phyloP scores from a whole-genome alignment of 2,888 invertebrate species.

The Matsumyia berberina region DNA sequence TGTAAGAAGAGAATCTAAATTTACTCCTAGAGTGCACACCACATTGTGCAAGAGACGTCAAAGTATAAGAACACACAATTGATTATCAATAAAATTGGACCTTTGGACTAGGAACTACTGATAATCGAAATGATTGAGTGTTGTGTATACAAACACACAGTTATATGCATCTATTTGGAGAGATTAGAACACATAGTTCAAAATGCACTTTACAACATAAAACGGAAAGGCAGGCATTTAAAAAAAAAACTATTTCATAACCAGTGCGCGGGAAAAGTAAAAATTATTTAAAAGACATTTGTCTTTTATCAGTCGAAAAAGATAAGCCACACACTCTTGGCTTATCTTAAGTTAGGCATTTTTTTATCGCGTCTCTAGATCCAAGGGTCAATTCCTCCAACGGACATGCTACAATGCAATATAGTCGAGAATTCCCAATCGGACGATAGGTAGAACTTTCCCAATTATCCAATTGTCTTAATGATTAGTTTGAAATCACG shows the following conservation, averaged over 20 bases:
- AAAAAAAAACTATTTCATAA: not conserved
- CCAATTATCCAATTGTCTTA: constrained; percentile 4
- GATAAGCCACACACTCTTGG: constrained; percentile 5
- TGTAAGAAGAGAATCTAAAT: not conserved
- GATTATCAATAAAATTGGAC: constrained; percentile 4
- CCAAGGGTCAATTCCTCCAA: constrained; percentile 43
- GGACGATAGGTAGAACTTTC: constrained; percentile 9
- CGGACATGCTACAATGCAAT: not conserved
- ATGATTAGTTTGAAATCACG: constrained; percentile 19
- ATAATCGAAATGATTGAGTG: constrained; percentile 16
- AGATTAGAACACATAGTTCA: not conserved
- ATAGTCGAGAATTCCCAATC: constrained; percentile 15
- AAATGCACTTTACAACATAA: constrained; percentile 14
- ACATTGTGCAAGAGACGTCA: not conserved
- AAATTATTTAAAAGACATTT: not conserved
- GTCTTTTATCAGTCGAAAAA: not conserved
- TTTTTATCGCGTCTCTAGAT: constrained; percentile 21
- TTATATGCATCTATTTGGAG: not conserved
- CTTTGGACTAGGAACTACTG: constrained; percentile 7
- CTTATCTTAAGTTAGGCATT: constrained; percentile 19
- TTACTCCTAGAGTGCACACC: not conserved
- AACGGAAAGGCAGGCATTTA: not conserved
- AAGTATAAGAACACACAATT: not conserved
- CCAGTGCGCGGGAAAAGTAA: not conserved
- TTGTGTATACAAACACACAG: too few species aligned